These are phyloP conservation scores for Maniola jurtina DNA, from an alignment of 1,140 invertebrate species.

Conservation along the genomic window DNA sequence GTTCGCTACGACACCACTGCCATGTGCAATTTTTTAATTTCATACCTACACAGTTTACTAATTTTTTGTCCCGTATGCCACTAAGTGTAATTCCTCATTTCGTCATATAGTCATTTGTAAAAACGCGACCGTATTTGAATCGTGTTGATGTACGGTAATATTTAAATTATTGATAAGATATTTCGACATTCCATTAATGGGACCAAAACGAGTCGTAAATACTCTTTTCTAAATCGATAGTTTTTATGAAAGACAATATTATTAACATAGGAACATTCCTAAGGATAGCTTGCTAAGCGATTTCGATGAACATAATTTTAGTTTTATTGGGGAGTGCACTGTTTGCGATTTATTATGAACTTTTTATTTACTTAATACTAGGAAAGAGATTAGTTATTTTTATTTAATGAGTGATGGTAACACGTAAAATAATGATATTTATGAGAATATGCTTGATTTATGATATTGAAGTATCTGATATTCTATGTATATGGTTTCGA, in stretches of 20 bases:
- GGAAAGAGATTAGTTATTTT: constrained; percentile 74
- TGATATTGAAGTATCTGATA: constrained; percentile 54
- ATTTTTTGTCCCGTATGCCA: constrained; percentile 51
- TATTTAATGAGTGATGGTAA: constrained; percentile 75
- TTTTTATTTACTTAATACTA: constrained; percentile 69
- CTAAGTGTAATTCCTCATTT: constrained; percentile 57
- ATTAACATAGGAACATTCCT: constrained; percentile 27
- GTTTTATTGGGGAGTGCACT: constrained; percentile 43
- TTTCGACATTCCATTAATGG: constrained; percentile 68
- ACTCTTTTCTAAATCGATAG: constrained; percentile 16
- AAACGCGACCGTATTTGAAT: constrained; percentile 18
- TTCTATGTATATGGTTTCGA: constrained; percentile 67
- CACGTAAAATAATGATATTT: constrained; percentile 69
- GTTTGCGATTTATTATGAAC: constrained; percentile 66
- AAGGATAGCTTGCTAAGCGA: constrained; percentile 5
- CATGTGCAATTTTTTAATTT: constrained; percentile 74
- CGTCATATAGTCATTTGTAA: constrained; percentile 57
- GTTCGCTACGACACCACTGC: constrained; percentile 73
- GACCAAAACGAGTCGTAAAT: constrained; percentile 53
- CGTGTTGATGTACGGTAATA: constrained; percentile 13
- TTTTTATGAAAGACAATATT: constrained; percentile 12
- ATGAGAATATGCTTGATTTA: constrained; percentile 66
- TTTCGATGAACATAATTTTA: constrained; percentile 16
- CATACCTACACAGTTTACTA: constrained; percentile 63
- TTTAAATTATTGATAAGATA: constrained; percentile 37